Conservation (phyloP, 1,140 invertebrate genomes). For the Megalopta genalis region DNA sequence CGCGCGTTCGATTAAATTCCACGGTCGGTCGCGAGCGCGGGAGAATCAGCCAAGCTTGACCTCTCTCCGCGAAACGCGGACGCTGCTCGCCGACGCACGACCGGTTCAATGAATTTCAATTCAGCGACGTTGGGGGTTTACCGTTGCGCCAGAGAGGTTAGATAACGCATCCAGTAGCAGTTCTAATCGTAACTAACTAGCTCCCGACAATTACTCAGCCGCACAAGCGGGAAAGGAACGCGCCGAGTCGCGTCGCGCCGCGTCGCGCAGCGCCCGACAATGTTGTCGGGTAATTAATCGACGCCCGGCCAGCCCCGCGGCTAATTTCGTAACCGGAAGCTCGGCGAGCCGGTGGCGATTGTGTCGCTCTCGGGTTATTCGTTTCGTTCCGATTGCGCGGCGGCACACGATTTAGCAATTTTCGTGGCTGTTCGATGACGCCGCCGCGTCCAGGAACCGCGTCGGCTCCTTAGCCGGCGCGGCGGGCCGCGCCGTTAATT, state of each 20-base stretch:
- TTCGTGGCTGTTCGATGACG: constrained; percentile 16
- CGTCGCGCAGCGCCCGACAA: too few relatives aligned
- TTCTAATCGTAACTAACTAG: constrained; percentile 4
- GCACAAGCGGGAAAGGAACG: background rate
- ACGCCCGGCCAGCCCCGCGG: too few relatives aligned
- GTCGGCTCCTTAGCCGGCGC: constrained; percentile 29
- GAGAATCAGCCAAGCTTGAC: background rate
- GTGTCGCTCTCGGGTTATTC: too few relatives aligned
- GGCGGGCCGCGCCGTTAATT: too few relatives aligned
- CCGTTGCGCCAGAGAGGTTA: constrained; percentile 29
- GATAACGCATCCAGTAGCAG: constrained; percentile 11
- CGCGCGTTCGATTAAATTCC: constrained; percentile 35
- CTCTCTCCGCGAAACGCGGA: constrained; percentile 17
- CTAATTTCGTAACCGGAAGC: too few relatives aligned
- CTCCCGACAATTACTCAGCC: background rate
- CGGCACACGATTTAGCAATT: too few relatives aligned
- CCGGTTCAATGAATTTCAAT: constrained; percentile 44
- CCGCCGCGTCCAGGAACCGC: constrained; percentile 31
- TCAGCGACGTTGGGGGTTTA: constrained; percentile 24
- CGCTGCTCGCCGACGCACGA: background rate
- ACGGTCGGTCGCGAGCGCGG: background rate
- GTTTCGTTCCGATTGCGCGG: too few relatives aligned
- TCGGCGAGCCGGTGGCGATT: too few relatives aligned
- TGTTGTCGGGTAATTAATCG: too few relatives aligned
- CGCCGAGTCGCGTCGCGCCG: too few relatives aligned